Evolutionary conservation across 2,797 vertebrate genomes (phyloP), one percentile per base, ranked within the genome.

Genomic region (Sebastes flavidus): DNA sequence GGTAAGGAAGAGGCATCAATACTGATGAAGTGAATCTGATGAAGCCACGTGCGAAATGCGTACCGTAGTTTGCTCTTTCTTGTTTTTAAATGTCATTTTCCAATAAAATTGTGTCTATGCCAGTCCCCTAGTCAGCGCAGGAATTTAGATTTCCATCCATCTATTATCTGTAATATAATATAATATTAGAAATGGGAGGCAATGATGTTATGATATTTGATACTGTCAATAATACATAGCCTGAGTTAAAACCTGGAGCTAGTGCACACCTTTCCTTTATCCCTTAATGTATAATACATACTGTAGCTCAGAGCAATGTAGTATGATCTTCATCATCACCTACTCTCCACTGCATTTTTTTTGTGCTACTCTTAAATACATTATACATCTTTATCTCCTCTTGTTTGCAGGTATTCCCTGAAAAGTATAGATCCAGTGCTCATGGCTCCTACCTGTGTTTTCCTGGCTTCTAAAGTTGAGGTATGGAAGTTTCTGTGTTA

Each of bases 371-470:
- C 5, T 2, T 61, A 2, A 3, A 54, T 69, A 9, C 1, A 22
- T 29, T 2, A 5, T n/a, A 7, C 25, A 3, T 30, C 3, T 4
- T 24, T 32, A 20, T 73, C 3, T 59, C 2, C 8, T 13, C 1
- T 9, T 83, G 66, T 89, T 94, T 95, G 83, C 93, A 99, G 99
- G 91, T 99, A 99, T 94, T 99, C 99, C 85, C 91, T 99, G 92
- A 99, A 99, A 96, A 99, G 99, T 95, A 99, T 99, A 92, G 99
- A 99, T 95, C 98, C 99, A 71, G 98, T 99, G 77, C 96, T 99
- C 90, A 99, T 99, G 98, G 99, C 98, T 92, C 99, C 99, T 74
- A 99, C 99, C n/a, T 99, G 99, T 96, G 98, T 99, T 87, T 99
- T 99, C 95, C 95, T 99, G 93, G 99, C 99, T 92, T 99, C 98